Evolutionary conservation across 2,797 vertebrate species (phyloP).

Genomic region (Lacerta bilineata): DNA sequence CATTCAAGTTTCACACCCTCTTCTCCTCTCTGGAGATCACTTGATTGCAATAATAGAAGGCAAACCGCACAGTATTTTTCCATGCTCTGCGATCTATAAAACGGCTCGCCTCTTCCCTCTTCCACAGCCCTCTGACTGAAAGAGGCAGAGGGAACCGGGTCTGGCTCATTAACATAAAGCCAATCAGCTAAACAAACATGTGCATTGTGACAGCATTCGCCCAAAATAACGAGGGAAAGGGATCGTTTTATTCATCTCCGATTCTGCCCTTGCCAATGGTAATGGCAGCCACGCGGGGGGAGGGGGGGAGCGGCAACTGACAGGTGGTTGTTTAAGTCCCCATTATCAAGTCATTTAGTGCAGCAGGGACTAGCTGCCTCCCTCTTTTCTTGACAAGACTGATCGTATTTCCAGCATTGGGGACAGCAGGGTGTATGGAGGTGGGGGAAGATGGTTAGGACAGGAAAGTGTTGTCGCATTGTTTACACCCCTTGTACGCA

Average conservation of each 20-base stretch:
- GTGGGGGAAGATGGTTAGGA: conserved; percentile 6
- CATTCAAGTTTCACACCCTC: background rate
- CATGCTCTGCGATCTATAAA: conserved; percentile 58
- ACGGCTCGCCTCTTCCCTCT: conserved; percentile 35
- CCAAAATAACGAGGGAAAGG: conserved; percentile 26
- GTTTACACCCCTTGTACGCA: rapidly evolving
- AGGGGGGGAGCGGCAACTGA: conserved; percentile 28
- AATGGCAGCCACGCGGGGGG: background rate
- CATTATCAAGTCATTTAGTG: conserved; percentile 29
- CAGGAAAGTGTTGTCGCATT: rapidly evolving
- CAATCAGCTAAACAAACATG: conserved; percentile 48
- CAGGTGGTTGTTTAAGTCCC: conserved; percentile 64
- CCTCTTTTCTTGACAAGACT: conserved; percentile 43
- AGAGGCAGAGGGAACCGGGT: conserved; percentile 1
- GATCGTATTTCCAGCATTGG: background rate
- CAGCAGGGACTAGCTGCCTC: conserved; percentile 33
- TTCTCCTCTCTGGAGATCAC: conserved; percentile 1
- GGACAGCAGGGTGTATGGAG: background rate
- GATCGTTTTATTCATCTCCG: conserved; percentile 25
- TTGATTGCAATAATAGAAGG: conserved; percentile 12
- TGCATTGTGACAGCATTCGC: conserved; percentile 44
- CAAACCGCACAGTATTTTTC: conserved; percentile 62
- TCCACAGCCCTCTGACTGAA: conserved; percentile 17
- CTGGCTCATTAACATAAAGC: conserved; percentile 57
- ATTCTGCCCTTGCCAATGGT: conserved; percentile 60